phyloP scores from a whole-genome alignment of 2,797 vertebrate species.

The Brotula barbata region DNA sequence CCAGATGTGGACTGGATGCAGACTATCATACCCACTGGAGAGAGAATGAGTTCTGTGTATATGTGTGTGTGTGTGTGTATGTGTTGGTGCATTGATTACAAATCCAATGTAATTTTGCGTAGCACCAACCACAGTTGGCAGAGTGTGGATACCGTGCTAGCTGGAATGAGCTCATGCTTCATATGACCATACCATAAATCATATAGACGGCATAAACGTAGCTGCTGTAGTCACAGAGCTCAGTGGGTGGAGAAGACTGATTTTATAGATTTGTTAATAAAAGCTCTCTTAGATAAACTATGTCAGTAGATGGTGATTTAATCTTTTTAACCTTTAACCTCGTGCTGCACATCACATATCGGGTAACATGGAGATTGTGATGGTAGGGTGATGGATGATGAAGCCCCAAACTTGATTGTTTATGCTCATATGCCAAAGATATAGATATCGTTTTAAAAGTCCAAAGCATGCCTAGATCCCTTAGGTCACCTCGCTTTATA shows the following conservation, averaged over 20 bases:
- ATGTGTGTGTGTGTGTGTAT: slow-evolving; percentile 27
- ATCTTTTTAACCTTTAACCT: slow-evolving; percentile 22
- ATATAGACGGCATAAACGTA: slow-evolving; percentile 49
- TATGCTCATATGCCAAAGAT: too few relatives aligned
- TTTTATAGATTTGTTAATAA: slow-evolving; percentile 30
- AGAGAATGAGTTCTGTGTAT: slow-evolving; percentile 47
- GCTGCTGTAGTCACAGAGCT: slow-evolving; percentile 37
- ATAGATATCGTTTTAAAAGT: too few relatives aligned
- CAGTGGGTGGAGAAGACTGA: slow-evolving; percentile 26
- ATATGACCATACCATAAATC: slow-evolving; percentile 60
- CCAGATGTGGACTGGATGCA: slow-evolving; percentile 77
- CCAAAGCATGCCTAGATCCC: too few relatives aligned
- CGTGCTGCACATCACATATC: slow-evolving; percentile 9
- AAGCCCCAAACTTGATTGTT: too few relatives aligned
- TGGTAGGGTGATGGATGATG: too few relatives aligned
- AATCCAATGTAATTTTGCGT: slow-evolving; percentile 68
- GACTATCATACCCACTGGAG: slow-evolving; percentile 63
- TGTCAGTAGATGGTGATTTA: slow-evolving; percentile 13
- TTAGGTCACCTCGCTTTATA: too few relatives aligned
- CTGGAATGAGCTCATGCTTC: slow-evolving; percentile 68
- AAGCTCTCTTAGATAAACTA: slow-evolving; percentile 29
- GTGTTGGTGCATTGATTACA: slow-evolving; percentile 66
- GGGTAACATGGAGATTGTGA: slow-evolving; percentile 32
- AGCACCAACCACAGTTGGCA: slow-evolving; percentile 69
- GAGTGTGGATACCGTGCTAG: slow-evolving; percentile 33